Conservation (phyloP, 1,140 invertebrate species). For the Campoletis sonorensis region DNA sequence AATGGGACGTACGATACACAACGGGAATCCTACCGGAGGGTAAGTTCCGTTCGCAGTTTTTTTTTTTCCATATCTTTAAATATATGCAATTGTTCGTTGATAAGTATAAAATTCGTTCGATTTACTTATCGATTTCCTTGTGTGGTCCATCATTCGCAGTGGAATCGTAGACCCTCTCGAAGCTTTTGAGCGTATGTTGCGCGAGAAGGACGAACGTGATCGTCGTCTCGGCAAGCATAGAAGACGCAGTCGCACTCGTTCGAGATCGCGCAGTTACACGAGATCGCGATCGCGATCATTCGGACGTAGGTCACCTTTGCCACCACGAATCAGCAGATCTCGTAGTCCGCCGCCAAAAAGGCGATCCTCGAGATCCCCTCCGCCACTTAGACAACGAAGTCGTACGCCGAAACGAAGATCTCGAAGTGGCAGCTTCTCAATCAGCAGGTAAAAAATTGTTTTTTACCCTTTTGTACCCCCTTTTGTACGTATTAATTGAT, state of each 20-base stretch:
- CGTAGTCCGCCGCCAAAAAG: slow-evolving; percentile 71
- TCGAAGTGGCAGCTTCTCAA: slow-evolving; percentile 75
- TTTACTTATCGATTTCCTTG: neutral
- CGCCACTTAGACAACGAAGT: slow-evolving; percentile 71
- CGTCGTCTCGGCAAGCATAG: slow-evolving; percentile 81
- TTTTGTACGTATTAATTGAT: too few species aligned
- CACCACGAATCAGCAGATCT: slow-evolving; percentile 69
- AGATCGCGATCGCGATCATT: slow-evolving; percentile 75
- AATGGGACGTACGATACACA: slow-evolving; percentile 70
- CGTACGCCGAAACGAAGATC: slow-evolving; percentile 73
- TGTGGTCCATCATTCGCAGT: slow-evolving; percentile 69
- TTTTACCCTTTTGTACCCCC: too few species aligned
- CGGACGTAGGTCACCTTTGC: slow-evolving; percentile 68
- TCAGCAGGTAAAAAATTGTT: slow-evolving; percentile 74
- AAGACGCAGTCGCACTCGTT: slow-evolving; percentile 74
- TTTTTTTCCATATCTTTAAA: too few species aligned
- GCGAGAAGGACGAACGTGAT: slow-evolving; percentile 88
- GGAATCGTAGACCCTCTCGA: slow-evolving; percentile 89
- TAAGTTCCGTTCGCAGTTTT: slow-evolving; percentile 54
- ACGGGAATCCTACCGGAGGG: slow-evolving; percentile 71
- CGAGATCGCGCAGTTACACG: slow-evolving; percentile 77
- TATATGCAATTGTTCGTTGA: too few species aligned
- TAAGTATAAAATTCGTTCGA: too few species aligned
- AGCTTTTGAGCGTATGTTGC: slow-evolving; percentile 89
- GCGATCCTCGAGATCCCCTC: slow-evolving; percentile 68